These are phyloP conservation scores for Diarsia brunnea DNA, from an alignment of 2,888 invertebrate species.

Conservation along the genomic window DNA sequence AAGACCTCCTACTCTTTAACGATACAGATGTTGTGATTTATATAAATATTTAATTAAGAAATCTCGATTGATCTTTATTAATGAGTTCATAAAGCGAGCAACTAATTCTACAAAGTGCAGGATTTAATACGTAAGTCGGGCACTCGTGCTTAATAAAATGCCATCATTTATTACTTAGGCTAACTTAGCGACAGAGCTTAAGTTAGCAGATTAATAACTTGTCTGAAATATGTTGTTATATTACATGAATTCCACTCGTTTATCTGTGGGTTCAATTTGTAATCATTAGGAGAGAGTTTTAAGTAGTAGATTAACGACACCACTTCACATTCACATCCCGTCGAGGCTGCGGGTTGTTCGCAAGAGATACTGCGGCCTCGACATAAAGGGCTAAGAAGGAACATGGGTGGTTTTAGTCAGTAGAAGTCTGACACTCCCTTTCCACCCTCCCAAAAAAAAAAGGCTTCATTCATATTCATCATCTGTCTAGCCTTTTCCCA, in stretches of 20 bases:
- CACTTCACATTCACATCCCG: neutral
- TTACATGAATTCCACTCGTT: conserved; percentile 35
- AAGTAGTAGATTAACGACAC: neutral
- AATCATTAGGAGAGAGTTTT: neutral
- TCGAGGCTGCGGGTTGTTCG: too few relatives aligned
- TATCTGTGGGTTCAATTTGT: conserved; percentile 15
- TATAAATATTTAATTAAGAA: conserved; percentile 2
- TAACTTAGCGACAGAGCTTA: conserved; percentile 42
- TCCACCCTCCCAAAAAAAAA: too few relatives aligned
- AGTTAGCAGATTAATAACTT: conserved; percentile 50
- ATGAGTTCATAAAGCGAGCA: conserved; percentile 21
- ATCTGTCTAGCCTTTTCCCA: too few relatives aligned
- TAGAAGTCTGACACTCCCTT: too few relatives aligned
- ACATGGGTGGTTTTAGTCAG: too few relatives aligned
- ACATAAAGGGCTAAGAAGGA: too few relatives aligned
- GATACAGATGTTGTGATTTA: neutral
- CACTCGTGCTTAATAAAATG: conserved; percentile 44
- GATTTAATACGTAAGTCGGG: conserved; percentile 35
- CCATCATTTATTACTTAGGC: conserved; percentile 56
- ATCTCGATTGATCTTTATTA: conserved; percentile 30
- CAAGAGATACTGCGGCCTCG: too few relatives aligned
- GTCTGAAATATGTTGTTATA: conserved; percentile 40
- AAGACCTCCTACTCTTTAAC: too few relatives aligned
- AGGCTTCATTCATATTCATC: neutral
- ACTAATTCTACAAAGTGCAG: conserved; percentile 26